Conservation (phyloP, 2,113 vertebrate genomes). For the Callospermophilus lateralis region DNA sequence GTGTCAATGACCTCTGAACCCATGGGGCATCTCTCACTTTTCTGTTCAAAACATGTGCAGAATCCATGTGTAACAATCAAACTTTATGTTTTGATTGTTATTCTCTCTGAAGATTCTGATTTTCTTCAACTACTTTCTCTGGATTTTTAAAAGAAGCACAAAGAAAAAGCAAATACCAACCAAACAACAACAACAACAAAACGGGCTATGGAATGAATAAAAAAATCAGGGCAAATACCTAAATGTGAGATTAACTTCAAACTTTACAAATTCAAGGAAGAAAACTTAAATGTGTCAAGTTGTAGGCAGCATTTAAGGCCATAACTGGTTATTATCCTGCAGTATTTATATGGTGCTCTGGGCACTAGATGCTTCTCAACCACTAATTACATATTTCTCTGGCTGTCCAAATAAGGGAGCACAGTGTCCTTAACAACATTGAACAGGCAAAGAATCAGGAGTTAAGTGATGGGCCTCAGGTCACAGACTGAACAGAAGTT, state of each 20-base stretch:
- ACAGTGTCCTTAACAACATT: constrained; percentile 46
- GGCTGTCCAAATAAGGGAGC: neutral
- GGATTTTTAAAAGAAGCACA: neutral
- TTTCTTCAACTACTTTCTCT: neutral
- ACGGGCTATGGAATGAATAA: neutral
- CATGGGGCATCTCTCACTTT: neutral
- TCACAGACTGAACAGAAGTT: constrained; percentile 66
- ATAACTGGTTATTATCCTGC: constrained; percentile 62
- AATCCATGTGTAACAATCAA: neutral
- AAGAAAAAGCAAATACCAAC: neutral
- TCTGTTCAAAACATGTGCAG: neutral
- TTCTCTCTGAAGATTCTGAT: constrained; percentile 20
- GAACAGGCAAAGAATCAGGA: constrained; percentile 61
- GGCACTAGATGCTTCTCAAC: constrained; percentile 68
- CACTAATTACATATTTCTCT: constrained; percentile 77
- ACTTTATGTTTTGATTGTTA: neutral
- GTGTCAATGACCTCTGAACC: too few relatives aligned
- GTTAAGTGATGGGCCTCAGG: constrained; percentile 59
- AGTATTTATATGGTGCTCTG: constrained; percentile 43
- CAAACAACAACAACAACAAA: neutral
- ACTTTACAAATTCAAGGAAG: constrained; percentile 49
- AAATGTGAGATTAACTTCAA: constrained; percentile 65
- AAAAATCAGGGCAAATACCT: constrained; percentile 1
- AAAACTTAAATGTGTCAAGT: constrained; percentile 65
- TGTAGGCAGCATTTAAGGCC: constrained; percentile 66